These are phyloP conservation scores for Telenomus remus DNA, from an alignment of 1,140 invertebrate species.

Conservation along the genomic window DNA sequence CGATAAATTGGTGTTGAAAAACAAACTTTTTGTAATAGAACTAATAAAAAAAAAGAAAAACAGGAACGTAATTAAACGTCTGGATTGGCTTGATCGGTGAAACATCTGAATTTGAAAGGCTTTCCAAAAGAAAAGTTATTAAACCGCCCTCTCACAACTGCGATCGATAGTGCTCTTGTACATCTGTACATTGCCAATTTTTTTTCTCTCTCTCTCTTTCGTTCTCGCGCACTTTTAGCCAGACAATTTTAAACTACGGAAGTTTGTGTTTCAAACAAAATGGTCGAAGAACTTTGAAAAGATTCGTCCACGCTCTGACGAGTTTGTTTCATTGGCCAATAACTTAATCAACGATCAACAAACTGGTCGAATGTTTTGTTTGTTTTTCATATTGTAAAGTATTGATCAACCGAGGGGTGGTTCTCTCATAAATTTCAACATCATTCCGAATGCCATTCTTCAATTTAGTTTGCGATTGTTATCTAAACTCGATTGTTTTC, in stretches of 20 bases:
- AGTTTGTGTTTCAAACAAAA: constrained; percentile 10
- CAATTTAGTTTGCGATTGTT: too few relatives aligned
- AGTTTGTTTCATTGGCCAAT: too few relatives aligned
- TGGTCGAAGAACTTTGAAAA: neutral
- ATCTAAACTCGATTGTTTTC: too few relatives aligned
- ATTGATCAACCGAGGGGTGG: too few relatives aligned
- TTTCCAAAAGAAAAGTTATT: constrained; percentile 15
- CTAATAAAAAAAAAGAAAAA: too few relatives aligned
- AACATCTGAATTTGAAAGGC: constrained; percentile 24
- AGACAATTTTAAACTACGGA: constrained; percentile 16
- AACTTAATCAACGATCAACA: too few relatives aligned
- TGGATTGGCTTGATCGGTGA: neutral
- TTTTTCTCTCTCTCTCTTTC: constrained; percentile 1
- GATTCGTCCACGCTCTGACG: neutral
- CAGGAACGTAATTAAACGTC: constrained; percentile 24
- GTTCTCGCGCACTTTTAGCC: neutral
- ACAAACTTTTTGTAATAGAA: constrained; percentile 18
- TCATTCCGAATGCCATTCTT: too few relatives aligned
- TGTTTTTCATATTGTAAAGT: too few relatives aligned
- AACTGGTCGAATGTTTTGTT: too few relatives aligned
- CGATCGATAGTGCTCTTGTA: constrained; percentile 15
- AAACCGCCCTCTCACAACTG: constrained; percentile 13
- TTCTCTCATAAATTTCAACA: too few relatives aligned
- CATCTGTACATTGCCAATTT: constrained; percentile 15
- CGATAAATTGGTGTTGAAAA: too few relatives aligned